Evolutionary conservation across 2,888 invertebrate genomes (phyloP).

Genomic region (Ochlodes sylvanus): DNA sequence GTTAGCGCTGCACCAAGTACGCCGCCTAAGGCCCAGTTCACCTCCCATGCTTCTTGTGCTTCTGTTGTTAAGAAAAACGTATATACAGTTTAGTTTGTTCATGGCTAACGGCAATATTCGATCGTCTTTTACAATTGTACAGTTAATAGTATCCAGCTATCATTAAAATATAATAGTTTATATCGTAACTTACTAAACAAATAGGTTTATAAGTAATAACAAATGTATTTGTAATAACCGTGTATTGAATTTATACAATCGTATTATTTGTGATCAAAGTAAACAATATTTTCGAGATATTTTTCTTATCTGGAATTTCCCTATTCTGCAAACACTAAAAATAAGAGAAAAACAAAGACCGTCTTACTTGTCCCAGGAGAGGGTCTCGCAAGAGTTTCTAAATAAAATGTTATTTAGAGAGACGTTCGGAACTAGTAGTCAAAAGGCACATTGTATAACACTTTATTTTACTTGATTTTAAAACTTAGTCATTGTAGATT

Average conservation of each 20-base stretch:
- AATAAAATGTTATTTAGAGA: slow-evolving; percentile 2
- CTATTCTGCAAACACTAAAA: slow-evolving; percentile 8
- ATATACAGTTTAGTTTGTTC: no score
- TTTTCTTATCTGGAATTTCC: slow-evolving; percentile 7
- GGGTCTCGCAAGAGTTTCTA: slow-evolving; percentile 1
- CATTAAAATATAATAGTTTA: no score
- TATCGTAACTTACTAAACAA: no score
- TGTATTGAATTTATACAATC: not conserved
- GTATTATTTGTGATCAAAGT: slow-evolving; percentile 5
- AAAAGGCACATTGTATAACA: not conserved
- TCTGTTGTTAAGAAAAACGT: slow-evolving; percentile 53
- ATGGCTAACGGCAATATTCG: no score
- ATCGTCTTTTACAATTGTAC: no score
- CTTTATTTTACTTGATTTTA: not conserved
- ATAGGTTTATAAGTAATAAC: no score
- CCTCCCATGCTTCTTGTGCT: slow-evolving; percentile 77
- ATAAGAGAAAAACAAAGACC: slow-evolving; percentile 4
- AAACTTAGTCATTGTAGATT: not conserved
- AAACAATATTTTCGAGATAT: not conserved
- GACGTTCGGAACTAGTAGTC: not conserved
- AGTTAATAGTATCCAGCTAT: no score
- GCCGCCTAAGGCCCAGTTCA: slow-evolving; percentile 85
- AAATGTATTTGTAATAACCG: no score
- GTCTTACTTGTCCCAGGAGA: slow-evolving; percentile 5
- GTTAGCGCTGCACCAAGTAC: slow-evolving; percentile 89